phyloP scores from a whole-genome alignment of 1,140 invertebrate species.

The Drosophila sucinea region DNA sequence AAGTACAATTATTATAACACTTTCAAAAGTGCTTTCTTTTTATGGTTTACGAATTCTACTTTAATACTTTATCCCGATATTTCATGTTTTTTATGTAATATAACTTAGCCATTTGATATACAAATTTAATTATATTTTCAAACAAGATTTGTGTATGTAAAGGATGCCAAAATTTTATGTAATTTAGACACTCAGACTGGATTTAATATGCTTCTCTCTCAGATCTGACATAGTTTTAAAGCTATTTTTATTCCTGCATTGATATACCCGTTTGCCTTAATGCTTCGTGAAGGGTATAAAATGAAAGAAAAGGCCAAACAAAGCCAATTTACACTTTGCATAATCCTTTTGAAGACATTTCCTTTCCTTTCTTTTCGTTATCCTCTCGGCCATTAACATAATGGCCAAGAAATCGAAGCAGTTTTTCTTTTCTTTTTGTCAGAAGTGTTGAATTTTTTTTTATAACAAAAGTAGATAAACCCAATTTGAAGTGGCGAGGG shows the following conservation, averaged over 20 bases:
- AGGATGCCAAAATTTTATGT: too few relatives aligned
- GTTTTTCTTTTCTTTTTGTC: background rate
- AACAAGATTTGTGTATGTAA: too few relatives aligned
- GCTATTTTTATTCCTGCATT: background rate
- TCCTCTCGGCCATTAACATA: constrained; percentile 45
- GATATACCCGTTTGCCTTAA: background rate
- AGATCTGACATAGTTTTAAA: too few relatives aligned
- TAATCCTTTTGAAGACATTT: constrained; percentile 26
- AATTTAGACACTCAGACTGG: too few relatives aligned
- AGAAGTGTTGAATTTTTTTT: constrained; percentile 18
- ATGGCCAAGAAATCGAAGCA: constrained; percentile 30
- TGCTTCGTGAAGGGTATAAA: background rate
- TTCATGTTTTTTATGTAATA: too few relatives aligned
- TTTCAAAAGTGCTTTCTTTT: too few relatives aligned
- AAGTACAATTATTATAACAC: too few relatives aligned
- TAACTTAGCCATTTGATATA: too few relatives aligned
- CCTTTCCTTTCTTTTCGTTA: constrained; percentile 25
- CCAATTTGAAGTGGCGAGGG: background rate
- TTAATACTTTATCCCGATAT: too few relatives aligned
- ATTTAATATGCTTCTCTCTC: too few relatives aligned
- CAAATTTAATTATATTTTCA: too few relatives aligned
- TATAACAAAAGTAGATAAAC: background rate
- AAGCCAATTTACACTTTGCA: constrained; percentile 45
- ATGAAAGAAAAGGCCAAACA: constrained; percentile 23
- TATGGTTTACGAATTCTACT: too few relatives aligned